Evolutionary conservation across 1,140 invertebrate genomes (phyloP), one percentile per base, ranked within the genome.

Genomic region (Dolichoris vasculosae): DNA sequence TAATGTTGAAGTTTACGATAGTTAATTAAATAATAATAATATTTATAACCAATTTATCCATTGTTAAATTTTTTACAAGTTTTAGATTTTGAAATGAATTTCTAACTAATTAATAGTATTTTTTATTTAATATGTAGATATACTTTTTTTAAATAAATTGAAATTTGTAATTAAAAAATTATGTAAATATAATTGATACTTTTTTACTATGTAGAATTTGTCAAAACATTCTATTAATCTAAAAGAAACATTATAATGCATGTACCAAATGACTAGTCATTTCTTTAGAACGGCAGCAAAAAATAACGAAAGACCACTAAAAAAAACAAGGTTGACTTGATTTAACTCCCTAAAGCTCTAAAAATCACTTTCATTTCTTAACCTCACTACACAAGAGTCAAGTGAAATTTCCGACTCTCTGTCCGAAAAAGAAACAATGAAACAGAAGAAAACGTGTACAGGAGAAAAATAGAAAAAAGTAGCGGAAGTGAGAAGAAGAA

Each of bases 341-440:
- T 79, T 79, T 73, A 84, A 84, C 83, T 84, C 76, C 38, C 32
- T 46, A 71, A 84, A 84, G 76, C 63, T 79, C 64, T 79, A 15
- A 84, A 79, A 84, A 79, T 84, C 83, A 79, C 83, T 84, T 79
- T 84, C 63, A 73, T 79, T 48, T 77, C 59, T 59, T 84, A 40
- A 79, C 9, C 46, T 69, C 23, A 46, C 38, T 30, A 26, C 7
- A 43, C 32, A 0, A 48, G 59, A 55, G 59, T 40, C 59, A 80
- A 86, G 83, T 80, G 76, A 85, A 82, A 86, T 77, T 82, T 83
- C 35, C 48, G 35, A 15, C 17, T 30, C 13, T 38, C 26, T 59
- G 4, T 48, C 43, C 30, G 17, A 78, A 48, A 51, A 32, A 63
- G 63, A 83, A 46, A 63, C 23, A 55, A 48, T n/a, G 11, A 35